These are phyloP conservation scores for Odobenus rosmarus DNA, from an alignment of 2,113 vertebrate species.

Conservation along the genomic window DNA sequence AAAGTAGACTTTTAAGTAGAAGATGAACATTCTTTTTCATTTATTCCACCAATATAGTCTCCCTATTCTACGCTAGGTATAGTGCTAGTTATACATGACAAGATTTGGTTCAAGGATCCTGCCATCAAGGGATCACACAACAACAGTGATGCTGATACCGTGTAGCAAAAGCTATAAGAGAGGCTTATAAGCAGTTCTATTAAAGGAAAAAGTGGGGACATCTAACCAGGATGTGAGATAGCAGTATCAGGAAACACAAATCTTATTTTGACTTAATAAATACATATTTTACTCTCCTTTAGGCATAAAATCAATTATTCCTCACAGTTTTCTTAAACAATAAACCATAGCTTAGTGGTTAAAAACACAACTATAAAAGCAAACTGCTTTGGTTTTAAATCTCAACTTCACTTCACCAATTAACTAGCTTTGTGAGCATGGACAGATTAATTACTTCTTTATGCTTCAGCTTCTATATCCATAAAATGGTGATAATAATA, in stretches of 20 bases:
- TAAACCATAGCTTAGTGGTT: background rate
- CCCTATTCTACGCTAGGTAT: background rate
- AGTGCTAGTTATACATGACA: background rate
- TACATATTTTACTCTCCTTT: background rate
- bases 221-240: background rate
- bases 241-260: background rate
- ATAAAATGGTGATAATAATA: background rate
- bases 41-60: background rate
- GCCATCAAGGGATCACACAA: background rate
- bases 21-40: background rate
- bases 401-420: background rate
- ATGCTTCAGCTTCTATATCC: background rate
- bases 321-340: background rate
- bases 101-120: background rate
- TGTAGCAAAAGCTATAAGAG: background rate
- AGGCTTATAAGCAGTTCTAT: background rate
- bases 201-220: background rate
- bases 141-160: accelerated
- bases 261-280: background rate
- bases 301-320: background rate
- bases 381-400: background rate
- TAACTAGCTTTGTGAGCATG: background rate
- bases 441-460: background rate
- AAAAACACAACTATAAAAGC: background rate
- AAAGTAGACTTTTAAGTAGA: background rate